A percentile compares a stretch with the other conserved stretches of the same genome.
These are phyloP conservation scores for Vidua chalybeata DNA, from an alignment of 2,113 vertebrate genomes.

Conservation along the genomic window DNA sequence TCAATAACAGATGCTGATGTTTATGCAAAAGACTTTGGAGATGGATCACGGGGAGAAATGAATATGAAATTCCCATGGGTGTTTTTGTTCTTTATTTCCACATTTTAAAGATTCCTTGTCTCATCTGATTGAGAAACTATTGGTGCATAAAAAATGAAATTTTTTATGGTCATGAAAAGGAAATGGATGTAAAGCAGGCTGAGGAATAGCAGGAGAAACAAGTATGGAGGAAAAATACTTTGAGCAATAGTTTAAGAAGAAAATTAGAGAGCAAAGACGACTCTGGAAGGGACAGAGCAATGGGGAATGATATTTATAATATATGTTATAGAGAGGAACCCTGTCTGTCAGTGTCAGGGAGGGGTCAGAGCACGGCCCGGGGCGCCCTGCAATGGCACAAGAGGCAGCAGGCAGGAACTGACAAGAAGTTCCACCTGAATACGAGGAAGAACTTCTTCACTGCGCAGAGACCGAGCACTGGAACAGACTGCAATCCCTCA, in stretches of 20 bases:
- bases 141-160: background rate
- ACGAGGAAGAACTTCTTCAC: background rate
- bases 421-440: background rate
- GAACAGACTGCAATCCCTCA: background rate
- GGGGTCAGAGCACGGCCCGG: background rate
- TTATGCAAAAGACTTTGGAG: constrained; percentile 81
- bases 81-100: background rate
- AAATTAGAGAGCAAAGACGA: background rate
- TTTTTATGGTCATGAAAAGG: constrained; percentile 30
- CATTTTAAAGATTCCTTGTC: background rate
- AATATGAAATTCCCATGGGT: background rate
- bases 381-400: too few relatives aligned
- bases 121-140: background rate
- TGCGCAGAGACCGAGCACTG: background rate
- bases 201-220: constrained; percentile 37
- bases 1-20: constrained; percentile 80
- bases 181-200: constrained; percentile 40
- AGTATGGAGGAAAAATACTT: constrained; percentile 27
- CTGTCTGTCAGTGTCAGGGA: background rate
- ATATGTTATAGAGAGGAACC: background rate
- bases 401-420: background rate
- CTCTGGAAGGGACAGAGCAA: background rate
- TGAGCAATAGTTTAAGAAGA: background rate
- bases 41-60: constrained; percentile 81
- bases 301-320: background rate